Evolutionary conservation across 2,113 vertebrate species (phyloP), one percentile per base, ranked within the genome.

Genomic region (Noctilio leporinus): DNA sequence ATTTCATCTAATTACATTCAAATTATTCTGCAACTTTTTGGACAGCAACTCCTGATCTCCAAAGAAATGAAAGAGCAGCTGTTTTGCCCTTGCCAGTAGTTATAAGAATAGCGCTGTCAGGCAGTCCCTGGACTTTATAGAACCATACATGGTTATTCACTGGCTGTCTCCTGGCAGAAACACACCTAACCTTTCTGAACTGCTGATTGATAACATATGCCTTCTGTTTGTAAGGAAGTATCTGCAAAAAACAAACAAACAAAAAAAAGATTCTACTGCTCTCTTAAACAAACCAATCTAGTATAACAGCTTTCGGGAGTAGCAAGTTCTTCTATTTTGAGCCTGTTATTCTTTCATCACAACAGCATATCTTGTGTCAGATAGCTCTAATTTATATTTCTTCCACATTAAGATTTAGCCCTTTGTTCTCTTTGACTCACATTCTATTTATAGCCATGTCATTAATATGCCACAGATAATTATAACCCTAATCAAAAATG

Each of bases 1-100:
- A 91, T 91, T 94, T 95, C 45, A 83, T 96, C 86, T 94, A 93
- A 96, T 96, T 94, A 87, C 80, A 89, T 94, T 95, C 84, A 96
- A 51, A 95, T 95, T 96, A 88, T 92, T 95, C 77, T 95, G 77
- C 75, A 96, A 81, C 57, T 70, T 90, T 96, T 78, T 81, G 62
- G 89, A 73, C 78, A 96, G 83, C 91, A 93, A 76, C 73, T 94
- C 70, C 47, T 92, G 57, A 93, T 90, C 35, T 91, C 75, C 45
- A 95, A 88, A 95, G 95, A 95, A 96, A 92, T 89, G 95, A 92
- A 45, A 92, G 94, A 86, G 80, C 83, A 88, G 87, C 91, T 95
- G 67, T 45, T 35, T 88, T 91, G 82, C 88, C 62, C 45, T 93
- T 86, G 62, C 45, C 82, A 47, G 55, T 22, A 69, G 69, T 83